Percentiles rank a stretch among this genome's conserved stretches.
Conservation (phyloP, 2,888 invertebrate species). For the Athalia circularis region DNA sequence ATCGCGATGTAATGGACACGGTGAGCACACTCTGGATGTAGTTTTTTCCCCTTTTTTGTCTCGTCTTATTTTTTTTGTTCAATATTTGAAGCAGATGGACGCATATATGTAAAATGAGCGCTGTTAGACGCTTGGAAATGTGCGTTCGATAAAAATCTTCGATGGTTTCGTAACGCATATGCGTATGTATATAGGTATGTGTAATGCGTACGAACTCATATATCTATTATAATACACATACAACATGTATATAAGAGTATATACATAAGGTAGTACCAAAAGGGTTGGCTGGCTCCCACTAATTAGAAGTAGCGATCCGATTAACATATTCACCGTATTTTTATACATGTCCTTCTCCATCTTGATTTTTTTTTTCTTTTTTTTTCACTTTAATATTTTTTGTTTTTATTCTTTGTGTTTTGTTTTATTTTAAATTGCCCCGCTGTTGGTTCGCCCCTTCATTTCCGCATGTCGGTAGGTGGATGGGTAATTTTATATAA, state of each 20-base stretch:
- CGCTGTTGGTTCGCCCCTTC: neutral
- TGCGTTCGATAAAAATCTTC: constrained; percentile 39
- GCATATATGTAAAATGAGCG: neutral
- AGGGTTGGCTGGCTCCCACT: constrained; percentile 44
- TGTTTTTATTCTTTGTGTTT: constrained; percentile 45
- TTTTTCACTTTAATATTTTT: constrained; percentile 29
- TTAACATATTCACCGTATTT: constrained; percentile 45
- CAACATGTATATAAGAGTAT: neutral
- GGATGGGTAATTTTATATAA: too few species aligned
- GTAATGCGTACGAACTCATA: neutral
- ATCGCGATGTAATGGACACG: too few species aligned
- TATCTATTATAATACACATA: neutral
- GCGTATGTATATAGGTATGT: neutral
- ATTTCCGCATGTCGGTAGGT: neutral
- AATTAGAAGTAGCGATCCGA: constrained; percentile 44
- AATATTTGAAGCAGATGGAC: constrained; percentile 36
- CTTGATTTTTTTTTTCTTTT: constrained; percentile 57
- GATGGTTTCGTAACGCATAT: constrained; percentile 21
- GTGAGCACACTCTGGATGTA: too few species aligned
- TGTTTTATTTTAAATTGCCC: neutral
- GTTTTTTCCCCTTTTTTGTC: too few species aligned
- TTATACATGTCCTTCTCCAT: constrained; percentile 54
- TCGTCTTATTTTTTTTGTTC: neutral
- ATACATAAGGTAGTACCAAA: constrained; percentile 23
- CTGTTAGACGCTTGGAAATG: neutral